phyloP scores from a whole-genome alignment of 2,113 vertebrate genomes.

The Pogona vitticeps region DNA sequence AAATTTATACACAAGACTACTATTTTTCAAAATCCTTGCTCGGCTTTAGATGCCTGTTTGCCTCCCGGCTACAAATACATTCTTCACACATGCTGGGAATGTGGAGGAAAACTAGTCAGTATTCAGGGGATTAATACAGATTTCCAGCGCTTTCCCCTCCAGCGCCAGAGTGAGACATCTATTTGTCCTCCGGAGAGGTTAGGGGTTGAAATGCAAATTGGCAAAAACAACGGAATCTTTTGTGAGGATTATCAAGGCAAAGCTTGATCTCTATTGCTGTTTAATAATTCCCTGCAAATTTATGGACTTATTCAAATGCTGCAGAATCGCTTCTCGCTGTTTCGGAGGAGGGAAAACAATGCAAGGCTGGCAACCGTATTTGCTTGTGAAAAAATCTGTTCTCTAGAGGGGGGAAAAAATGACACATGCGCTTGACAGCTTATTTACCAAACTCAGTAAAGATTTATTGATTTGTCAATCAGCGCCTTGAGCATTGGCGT shows the following conservation, averaged over 20 bases:
- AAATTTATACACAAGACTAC: constrained; percentile 83
- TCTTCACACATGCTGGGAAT: constrained; percentile 83
- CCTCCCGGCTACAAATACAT: constrained; percentile 83
- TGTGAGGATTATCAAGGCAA: constrained; percentile 72
- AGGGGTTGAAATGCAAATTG: constrained; percentile 80
- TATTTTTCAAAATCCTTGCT: constrained; percentile 84
- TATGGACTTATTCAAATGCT: constrained; percentile 74
- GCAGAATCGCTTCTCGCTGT: constrained; percentile 63
- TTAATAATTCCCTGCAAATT: constrained; percentile 69
- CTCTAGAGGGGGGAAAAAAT: constrained; percentile 72
- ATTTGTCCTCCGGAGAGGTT: constrained; percentile 83
- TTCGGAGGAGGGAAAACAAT: constrained; percentile 73
- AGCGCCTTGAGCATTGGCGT: constrained; percentile 82
- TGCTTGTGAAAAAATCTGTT: constrained; percentile 64
- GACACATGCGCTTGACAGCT: constrained; percentile 89
- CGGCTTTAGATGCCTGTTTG: constrained; percentile 79
- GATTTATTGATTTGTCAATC: constrained; percentile 99
- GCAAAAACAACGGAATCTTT: constrained; percentile 75
- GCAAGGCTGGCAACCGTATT: constrained; percentile 64
- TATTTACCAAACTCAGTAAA: constrained; percentile 94
- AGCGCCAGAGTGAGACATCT: constrained; percentile 78
- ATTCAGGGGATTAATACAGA: constrained; percentile 82
- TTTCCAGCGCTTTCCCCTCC: constrained; percentile 72
- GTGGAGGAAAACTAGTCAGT: constrained; percentile 78
- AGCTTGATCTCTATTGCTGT: constrained; percentile 70